phyloP scores from a whole-genome alignment of 1,140 invertebrate species.

The Eurosta solidaginis region DNA sequence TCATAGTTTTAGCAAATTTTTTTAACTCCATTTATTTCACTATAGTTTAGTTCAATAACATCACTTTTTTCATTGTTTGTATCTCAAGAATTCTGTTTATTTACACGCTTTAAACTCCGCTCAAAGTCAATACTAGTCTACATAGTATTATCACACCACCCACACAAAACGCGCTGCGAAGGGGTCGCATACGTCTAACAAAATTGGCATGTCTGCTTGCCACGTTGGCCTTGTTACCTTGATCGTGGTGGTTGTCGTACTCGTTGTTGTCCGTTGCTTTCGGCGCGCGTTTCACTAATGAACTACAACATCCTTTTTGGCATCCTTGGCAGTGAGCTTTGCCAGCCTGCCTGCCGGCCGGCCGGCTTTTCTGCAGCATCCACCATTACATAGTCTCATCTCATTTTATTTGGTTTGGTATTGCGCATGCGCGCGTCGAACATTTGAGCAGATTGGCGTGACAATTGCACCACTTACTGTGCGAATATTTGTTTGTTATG shows the following conservation, averaged over 20 bases:
- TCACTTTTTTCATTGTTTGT: too few species aligned
- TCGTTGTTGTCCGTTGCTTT: slow-evolving; percentile 20
- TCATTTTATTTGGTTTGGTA: not conserved
- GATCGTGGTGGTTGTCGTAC: not conserved
- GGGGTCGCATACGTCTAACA: too few species aligned
- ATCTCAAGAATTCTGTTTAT: too few species aligned
- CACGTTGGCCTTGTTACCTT: not conserved
- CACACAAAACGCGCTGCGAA: too few species aligned
- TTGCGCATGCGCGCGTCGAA: slow-evolving; percentile 32
- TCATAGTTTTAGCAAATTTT: too few species aligned
- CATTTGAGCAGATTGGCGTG: slow-evolving; percentile 12
- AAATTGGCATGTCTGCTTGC: too few species aligned
- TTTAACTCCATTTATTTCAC: too few species aligned
- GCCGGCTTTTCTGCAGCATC: not conserved
- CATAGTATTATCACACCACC: too few species aligned
- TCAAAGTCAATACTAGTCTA: too few species aligned
- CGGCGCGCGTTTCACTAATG: slow-evolving; percentile 23
- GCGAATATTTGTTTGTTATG: not conserved
- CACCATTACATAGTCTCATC: not conserved
- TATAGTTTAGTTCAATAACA: too few species aligned
- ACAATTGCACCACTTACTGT: slow-evolving; percentile 1
- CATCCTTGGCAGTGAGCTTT: slow-evolving; percentile 9
- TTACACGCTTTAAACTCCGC: too few species aligned
- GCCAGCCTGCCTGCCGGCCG: slow-evolving; percentile 16
- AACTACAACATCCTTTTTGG: not conserved